Evolutionary conservation across 2,888 invertebrate genomes (phyloP).

Genomic region (Mycogona germanica): DNA sequence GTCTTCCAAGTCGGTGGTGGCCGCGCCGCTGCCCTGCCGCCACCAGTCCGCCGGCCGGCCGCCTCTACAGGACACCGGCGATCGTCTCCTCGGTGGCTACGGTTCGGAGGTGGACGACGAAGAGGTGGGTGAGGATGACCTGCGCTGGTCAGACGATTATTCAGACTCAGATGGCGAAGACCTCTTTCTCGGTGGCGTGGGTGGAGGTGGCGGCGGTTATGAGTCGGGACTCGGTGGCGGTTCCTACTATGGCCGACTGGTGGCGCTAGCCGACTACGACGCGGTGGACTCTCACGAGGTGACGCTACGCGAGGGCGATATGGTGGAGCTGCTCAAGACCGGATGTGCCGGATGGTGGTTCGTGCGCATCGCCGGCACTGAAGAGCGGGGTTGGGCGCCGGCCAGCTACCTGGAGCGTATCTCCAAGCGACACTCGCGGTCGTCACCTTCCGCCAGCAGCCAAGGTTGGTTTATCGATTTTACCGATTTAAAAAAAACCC

Average conservation of each 20-base stretch:
- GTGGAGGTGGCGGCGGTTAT: neutral
- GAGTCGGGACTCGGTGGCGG: neutral
- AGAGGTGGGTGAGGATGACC: constrained; percentile 7
- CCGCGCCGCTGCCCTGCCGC: too few species aligned
- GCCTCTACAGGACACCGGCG: neutral
- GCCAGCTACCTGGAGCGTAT: constrained; percentile 75
- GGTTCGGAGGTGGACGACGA: constrained; percentile 3
- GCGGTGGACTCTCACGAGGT: constrained; percentile 85
- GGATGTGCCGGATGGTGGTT: constrained; percentile 97
- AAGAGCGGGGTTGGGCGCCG: constrained; percentile 91
- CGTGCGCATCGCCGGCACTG: constrained; percentile 58
- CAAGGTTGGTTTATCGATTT: constrained; percentile 26
- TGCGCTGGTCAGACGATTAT: constrained; percentile 5
- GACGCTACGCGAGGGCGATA: constrained; percentile 78
- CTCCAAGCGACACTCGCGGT: constrained; percentile 25
- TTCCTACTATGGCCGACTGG: constrained; percentile 46
- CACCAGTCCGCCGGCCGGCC: too few species aligned
- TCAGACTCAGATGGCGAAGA: constrained; percentile 16
- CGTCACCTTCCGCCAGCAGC: constrained; percentile 28
- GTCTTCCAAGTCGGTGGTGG: constrained; percentile 6
- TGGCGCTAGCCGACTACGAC: constrained; percentile 84
- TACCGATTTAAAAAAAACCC: too few species aligned
- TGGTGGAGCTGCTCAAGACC: constrained; percentile 76
- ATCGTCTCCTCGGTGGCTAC: neutral
- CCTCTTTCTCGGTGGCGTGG: neutral